Percentiles rank a stretch among this genome's conserved stretches.
phyloP scores from a whole-genome alignment of 2,113 vertebrate species.

The Galbula dea region DNA sequence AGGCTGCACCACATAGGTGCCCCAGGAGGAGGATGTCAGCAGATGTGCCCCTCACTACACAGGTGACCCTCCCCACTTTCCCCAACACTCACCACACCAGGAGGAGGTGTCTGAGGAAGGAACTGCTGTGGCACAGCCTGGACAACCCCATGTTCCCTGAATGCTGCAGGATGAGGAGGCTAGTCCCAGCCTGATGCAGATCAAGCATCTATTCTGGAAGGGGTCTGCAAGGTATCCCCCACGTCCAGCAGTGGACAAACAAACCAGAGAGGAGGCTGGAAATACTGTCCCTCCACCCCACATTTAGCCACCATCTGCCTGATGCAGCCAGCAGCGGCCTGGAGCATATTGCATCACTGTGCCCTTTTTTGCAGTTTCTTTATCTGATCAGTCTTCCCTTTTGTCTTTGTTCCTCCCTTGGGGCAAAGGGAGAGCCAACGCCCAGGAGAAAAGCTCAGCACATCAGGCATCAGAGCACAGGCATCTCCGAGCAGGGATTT shows the following conservation, averaged over 20 bases:
- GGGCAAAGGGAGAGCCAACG: not conserved
- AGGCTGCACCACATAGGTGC: not conserved
- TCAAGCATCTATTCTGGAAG: not conserved
- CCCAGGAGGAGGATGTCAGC: not conserved
- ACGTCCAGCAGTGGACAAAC: not conserved
- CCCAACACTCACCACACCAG: no score
- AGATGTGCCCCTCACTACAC: not conserved
- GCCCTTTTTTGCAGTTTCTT: not conserved
- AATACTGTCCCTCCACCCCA: rapidly evolving
- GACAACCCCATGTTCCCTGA: not conserved
- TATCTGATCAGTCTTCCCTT: not conserved
- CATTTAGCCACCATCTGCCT: not conserved
- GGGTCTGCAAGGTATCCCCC: not conserved
- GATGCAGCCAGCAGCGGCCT: not conserved
- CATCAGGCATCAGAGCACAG: not conserved
- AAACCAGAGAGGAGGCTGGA: not conserved
- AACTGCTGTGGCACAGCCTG: not conserved
- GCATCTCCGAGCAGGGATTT: not conserved
- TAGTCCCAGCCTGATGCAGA: not conserved
- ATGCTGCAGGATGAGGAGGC: rapidly evolving
- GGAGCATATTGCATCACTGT: rapidly evolving
- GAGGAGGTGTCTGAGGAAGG: not conserved
- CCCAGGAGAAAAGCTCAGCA: rapidly evolving
- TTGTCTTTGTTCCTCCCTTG: rapidly evolving
- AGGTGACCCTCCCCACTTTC: not conserved